These are phyloP conservation scores for Gisinianus flammeolus DNA, from an alignment of 2,888 invertebrate species.

Conservation along the genomic window DNA sequence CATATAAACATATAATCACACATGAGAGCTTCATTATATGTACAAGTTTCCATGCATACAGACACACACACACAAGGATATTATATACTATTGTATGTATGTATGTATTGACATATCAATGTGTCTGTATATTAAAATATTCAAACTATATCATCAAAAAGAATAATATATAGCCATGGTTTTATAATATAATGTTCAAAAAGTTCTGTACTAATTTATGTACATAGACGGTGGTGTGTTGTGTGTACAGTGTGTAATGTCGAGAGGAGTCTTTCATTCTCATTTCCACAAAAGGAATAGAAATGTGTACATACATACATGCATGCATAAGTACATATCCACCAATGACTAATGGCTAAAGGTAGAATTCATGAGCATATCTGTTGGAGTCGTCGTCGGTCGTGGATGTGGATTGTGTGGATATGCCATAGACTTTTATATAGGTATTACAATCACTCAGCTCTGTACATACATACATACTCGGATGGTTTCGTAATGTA, in stretches of 20 bases:
- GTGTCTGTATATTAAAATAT: background rate
- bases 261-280: background rate
- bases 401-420: background rate
- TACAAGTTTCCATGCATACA: background rate
- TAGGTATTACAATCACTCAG: background rate
- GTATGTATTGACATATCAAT: background rate
- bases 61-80: background rate
- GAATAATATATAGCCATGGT: background rate
- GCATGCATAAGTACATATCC: background rate
- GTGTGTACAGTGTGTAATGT: background rate
- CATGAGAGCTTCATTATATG: background rate
- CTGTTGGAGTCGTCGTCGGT: background rate
- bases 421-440: background rate
- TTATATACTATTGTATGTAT: too few species aligned
- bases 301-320: background rate
- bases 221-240: background rate
- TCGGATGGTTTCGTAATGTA: constrained; percentile 5
- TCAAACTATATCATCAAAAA: background rate
- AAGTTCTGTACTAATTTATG: constrained; percentile 6
- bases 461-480: background rate
- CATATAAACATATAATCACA: background rate
- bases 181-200: background rate
- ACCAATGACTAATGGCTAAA: background rate
- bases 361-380: background rate
- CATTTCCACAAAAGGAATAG: constrained; percentile 9